A percentile compares a stretch with the other conserved stretches of the same genome.
Conservation (phyloP, 2,888 invertebrate species). For the Netelia inedita region DNA sequence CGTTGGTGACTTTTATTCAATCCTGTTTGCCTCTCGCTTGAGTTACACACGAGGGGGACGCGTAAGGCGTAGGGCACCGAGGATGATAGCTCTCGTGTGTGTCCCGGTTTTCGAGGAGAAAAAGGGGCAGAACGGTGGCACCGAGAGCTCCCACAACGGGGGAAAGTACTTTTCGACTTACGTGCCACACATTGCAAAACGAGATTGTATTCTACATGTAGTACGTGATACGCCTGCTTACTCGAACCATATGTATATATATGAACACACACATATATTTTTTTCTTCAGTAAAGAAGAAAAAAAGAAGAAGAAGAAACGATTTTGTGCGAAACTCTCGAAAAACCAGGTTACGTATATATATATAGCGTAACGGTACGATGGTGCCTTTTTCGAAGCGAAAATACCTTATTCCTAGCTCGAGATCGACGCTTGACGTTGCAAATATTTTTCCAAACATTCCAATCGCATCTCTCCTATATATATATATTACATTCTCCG, state of each 20-base stretch:
- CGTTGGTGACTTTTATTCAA: constrained; percentile 73
- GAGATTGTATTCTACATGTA: constrained; percentile 75
- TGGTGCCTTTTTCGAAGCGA: constrained; percentile 48
- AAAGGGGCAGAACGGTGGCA: constrained; percentile 67
- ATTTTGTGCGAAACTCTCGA: constrained; percentile 47
- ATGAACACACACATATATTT: not conserved
- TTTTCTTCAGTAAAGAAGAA: constrained; percentile 53
- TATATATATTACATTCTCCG: not conserved
- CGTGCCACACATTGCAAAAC: constrained; percentile 76
- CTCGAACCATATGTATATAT: constrained; percentile 52
- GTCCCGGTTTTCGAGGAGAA: constrained; percentile 46
- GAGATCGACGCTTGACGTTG: constrained; percentile 62
- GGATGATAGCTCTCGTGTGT: constrained; percentile 59
- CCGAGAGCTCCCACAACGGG: constrained; percentile 14
- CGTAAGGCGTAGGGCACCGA: constrained; percentile 17
- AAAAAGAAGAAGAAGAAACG: constrained; percentile 39
- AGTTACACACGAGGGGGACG: not conserved
- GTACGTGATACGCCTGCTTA: constrained; percentile 76
- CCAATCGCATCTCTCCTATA: constrained; percentile 49
- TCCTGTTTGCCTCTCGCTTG: constrained; percentile 71
- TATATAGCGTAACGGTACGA: constrained; percentile 21
- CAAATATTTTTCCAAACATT: constrained; percentile 63
- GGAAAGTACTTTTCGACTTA: constrained; percentile 77
- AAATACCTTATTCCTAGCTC: constrained; percentile 62
- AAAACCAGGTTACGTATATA: constrained; percentile 5